Conservation (phyloP, 2,888 invertebrate species). For the Eupithecia exiguata region DNA sequence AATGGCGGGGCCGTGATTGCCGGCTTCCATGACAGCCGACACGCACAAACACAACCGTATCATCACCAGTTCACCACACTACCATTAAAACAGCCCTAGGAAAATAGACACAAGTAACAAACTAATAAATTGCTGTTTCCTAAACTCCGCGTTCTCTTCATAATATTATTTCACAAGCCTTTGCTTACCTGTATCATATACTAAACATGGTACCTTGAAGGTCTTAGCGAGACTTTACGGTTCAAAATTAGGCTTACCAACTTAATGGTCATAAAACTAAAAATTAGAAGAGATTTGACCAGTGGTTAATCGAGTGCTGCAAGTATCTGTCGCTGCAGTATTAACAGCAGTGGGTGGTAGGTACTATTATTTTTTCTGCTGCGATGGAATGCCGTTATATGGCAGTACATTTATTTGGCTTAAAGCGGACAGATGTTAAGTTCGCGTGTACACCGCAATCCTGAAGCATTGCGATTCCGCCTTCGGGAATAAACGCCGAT, state of each 20-base stretch:
- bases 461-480: slow-evolving; percentile 54
- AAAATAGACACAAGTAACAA: slow-evolving; percentile 41
- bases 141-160: background rate
- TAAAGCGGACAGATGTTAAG: slow-evolving; percentile 64
- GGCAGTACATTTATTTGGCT: slow-evolving; percentile 56
- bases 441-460: slow-evolving; percentile 61
- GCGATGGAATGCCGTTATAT: slow-evolving; percentile 53
- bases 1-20: slow-evolving; percentile 69
- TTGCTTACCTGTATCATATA: background rate
- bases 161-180: background rate
- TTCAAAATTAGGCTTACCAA: background rate
- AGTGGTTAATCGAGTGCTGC: slow-evolving; percentile 14
- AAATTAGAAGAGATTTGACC: slow-evolving; percentile 1
- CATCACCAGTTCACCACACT: slow-evolving; percentile 50
- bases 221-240: background rate
- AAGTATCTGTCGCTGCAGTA: slow-evolving; percentile 53
- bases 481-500: slow-evolving; percentile 49
- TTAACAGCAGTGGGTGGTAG: slow-evolving; percentile 47
- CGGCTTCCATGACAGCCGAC: slow-evolving; percentile 59
- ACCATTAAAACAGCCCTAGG: slow-evolving; percentile 57
- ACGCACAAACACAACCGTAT: slow-evolving; percentile 59
- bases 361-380: background rate
- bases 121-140: background rate
- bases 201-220: background rate
- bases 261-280: background rate